Evolutionary conservation across 1,140 invertebrate genomes (phyloP), one percentile per base, ranked within the genome.

Genomic region (Asobara japonica): DNA sequence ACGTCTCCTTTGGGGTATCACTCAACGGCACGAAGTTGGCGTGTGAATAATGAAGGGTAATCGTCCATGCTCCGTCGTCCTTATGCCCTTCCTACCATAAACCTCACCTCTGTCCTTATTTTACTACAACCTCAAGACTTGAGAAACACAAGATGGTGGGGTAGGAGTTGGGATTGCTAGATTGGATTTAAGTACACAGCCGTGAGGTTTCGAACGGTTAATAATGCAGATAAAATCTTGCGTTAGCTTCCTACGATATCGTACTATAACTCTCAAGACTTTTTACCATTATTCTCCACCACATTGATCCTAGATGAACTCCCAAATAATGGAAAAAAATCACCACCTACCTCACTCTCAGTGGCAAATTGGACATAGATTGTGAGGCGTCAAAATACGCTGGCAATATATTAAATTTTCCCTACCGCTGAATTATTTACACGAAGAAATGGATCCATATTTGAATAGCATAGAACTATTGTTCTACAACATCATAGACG

Each of bases 11-110:
- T 29, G 8, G 74, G 74, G 78, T 83, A 85, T 84, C 83, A 80
- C 73, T 77, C 78, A 79, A 66, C 78, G 79, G 74, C 74, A 79
- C 78, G 79, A 81, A 81, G 73, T 72, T 80, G 79, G 75, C 76
- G 83, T 79, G 80, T 85, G 82, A 84, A 85, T 85, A 85, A 84
- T 85, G 75, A 74, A 85, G 78, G 73, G 77, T 81, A 83, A 85
- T 85, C 82, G 82, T 76, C 77, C 78, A 81, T 83, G 76, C 67
- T 56, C 73, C 73, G 79, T 78, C 77, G 74, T 78, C 76, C 77
- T 81, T 77, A 69, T 48, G 48, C 27, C 31, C 61, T 29, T 65
- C 65, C 30, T 65, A 27, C 20, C 31, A 69, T 75, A 65, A 33
- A 38, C 65, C 64, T 31, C 30, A 56, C n/a, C 29, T 36, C 30